phyloP scores from a whole-genome alignment of 2,797 vertebrate genomes.

The Lates japonicus region DNA sequence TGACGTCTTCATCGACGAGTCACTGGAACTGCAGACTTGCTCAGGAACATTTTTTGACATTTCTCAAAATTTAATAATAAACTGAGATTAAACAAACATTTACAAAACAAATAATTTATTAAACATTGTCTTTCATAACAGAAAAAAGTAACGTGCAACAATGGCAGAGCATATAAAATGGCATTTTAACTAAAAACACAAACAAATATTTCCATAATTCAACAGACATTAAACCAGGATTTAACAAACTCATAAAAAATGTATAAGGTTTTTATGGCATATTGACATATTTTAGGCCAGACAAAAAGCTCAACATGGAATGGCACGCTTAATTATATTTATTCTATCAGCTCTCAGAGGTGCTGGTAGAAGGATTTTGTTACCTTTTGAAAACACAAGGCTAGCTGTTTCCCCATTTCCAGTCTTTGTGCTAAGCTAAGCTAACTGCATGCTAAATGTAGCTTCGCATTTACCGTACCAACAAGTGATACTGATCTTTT shows the following conservation, averaged over 20 bases:
- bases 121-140: slow-evolving; percentile 26
- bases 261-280: slow-evolving; percentile 17
- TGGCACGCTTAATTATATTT: no score
- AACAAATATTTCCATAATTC: slow-evolving; percentile 17
- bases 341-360: not conserved
- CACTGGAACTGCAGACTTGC: slow-evolving; percentile 24
- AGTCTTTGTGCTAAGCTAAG: not conserved
- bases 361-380: no score
- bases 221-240: slow-evolving; percentile 15
- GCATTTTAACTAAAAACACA: slow-evolving; percentile 7
- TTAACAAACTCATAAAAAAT: not conserved
- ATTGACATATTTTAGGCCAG: slow-evolving; percentile 7
- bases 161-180: not conserved
- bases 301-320: not conserved
- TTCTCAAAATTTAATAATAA: slow-evolving; percentile 41
- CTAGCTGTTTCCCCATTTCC: no score
- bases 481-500: no score
- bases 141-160: slow-evolving; percentile 4
- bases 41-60: slow-evolving; percentile 18
- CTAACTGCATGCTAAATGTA: not conserved
- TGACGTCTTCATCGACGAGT: slow-evolving; percentile 13
- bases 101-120: slow-evolving; percentile 65
- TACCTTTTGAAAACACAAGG: no score
- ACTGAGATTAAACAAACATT: slow-evolving; percentile 64
- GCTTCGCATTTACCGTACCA: not conserved